Base-by-base conservation (phyloP, 1,140 invertebrate genomes). In the Tyrophagus putrescentiae region DNA sequence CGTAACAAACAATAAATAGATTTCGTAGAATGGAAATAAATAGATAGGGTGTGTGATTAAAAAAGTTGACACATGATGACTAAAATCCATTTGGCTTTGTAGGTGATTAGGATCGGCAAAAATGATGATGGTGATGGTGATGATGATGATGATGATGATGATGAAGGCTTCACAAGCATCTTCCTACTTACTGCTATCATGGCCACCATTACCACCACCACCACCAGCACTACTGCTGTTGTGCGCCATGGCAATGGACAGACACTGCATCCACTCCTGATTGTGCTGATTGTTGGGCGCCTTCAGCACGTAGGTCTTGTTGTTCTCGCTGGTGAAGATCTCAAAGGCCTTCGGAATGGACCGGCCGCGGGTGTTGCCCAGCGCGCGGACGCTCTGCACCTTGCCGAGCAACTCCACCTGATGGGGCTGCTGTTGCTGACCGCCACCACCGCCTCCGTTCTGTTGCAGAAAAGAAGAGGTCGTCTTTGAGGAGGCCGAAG, bases 281-380 rank as follows among this genome's bases (percentile, higher is more conserved):
- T 87, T 88, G 70, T 93, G 87, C 72, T 87, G 88, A n/a, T 85
- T 84, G 70, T 89, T 87, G 73, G 87, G 90, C 5, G 90, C 88
- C 75, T 93, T 94, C 54, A 94, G 78, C 66, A 92, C 86, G 66
- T 89, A 80, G 7, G 85, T 87, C 69, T 88, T 85, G 70, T 93
- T 87, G 48, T 84, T 84, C n/a, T n/a, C n/a, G n/a, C n/a, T n/a
- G 1, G 90, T 93, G 72, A 94, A 94, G 63, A 95, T 93, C 76
- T 95, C 90, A 75, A 95, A 94, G 1, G 89, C 88, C 73, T 88
- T 90, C 9, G 90, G 88, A 68, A 94, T 90, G 68, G 88, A 88
- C 56, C 86, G 79, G 45, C 82, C 84, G 58, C 85, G 76, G 1
- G 82, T 84, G 33, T 65, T 69, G 5, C 57, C 41, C 5, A 79